Evolutionary conservation across 2,888 invertebrate species (phyloP), one percentile per base, ranked within the genome.

Genomic region (Herminia tarsipennalis): DNA sequence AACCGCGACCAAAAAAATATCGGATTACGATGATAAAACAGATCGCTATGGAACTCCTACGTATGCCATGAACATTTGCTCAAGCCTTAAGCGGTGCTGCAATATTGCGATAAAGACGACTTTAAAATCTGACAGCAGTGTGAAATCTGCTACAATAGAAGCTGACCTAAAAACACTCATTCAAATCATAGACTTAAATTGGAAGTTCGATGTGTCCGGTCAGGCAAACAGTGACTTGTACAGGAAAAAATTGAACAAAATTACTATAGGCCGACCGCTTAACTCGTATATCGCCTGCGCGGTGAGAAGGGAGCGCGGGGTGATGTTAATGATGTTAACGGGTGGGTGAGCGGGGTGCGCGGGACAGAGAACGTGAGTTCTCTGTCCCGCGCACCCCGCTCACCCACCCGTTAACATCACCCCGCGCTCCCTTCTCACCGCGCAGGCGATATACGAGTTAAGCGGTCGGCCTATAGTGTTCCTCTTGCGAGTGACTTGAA

Each of bases 21-120:
- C 49, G 25, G 56, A 57, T 9, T 66, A 61, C 53, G 49, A 62
- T 40, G 9, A 5, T 9, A 45, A 56, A 39, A 46, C 30, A 35
- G 56, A 63, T 35, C 50, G 48, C 10, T 67, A 38, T 56, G 56
- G 56, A n/a, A 18, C 65, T 29, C 62, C 62, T 45, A 63, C 60
- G 5, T 71, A 50, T 21, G 66, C 61, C 13, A 69, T 69, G 59
- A 72, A 67, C 38, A 38, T 71, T 10, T 45, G 51, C 6, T 70
- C 69, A 2, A 46, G 43, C 9, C 20, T 70, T 8, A 73, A 70
- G 52, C 66, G 71, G 32, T 70, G 68, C 38, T 70, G 71, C 16
- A 66, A 60, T 50, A 58, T 70, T 34, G 71, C 67, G 35, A 60
- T 71, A 33, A 45, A 60, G 42, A 45, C 5, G 29, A 52, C 59